A percentile compares a stretch with the other conserved stretches of the same genome.
Conservation (phyloP, 2,888 invertebrate species). For the Microctonus brassicae region DNA sequence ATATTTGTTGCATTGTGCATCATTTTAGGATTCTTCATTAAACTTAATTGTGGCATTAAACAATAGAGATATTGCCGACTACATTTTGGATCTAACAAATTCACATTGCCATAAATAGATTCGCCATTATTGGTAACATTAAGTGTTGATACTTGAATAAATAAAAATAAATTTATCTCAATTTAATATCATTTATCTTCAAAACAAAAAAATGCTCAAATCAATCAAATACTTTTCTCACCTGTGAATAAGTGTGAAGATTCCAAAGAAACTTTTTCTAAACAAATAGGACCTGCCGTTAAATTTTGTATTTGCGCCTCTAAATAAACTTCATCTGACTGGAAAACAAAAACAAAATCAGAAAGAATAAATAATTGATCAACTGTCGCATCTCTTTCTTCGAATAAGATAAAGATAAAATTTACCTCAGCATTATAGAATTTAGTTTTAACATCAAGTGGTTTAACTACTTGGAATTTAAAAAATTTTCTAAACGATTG, state of each 20-base stretch:
- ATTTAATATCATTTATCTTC: neutral
- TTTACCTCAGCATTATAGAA: constrained; percentile 96
- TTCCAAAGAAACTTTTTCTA: constrained; percentile 95
- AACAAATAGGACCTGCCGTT: constrained; percentile 90
- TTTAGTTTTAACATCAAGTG: constrained; percentile 98
- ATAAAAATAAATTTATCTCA: neutral
- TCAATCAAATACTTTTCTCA: constrained; percentile 55
- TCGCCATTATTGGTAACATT: constrained; percentile 78
- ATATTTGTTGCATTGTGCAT: constrained; percentile 88
- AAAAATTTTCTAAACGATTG: constrained; percentile 96
- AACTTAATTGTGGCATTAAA: constrained; percentile 83
- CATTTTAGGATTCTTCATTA: constrained; percentile 82
- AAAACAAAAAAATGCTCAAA: neutral
- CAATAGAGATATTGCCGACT: constrained; percentile 96
- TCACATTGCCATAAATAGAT: constrained; percentile 84
- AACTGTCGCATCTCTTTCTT: too few species aligned
- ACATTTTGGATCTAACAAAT: constrained; percentile 88
- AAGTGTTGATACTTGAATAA: constrained; percentile 75
- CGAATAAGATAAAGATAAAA: too few species aligned
- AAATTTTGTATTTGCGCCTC: constrained; percentile 92
- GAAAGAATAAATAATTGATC: neutral
- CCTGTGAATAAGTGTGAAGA: constrained; percentile 90
- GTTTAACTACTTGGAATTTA: constrained; percentile 97
- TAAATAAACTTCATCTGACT: constrained; percentile 79
- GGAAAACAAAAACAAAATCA: constrained; percentile 38